Percentiles rank a stretch among this genome's conserved stretches.
Conservation (phyloP, 2,113 vertebrate species). For the Mustela lutreola region DNA sequence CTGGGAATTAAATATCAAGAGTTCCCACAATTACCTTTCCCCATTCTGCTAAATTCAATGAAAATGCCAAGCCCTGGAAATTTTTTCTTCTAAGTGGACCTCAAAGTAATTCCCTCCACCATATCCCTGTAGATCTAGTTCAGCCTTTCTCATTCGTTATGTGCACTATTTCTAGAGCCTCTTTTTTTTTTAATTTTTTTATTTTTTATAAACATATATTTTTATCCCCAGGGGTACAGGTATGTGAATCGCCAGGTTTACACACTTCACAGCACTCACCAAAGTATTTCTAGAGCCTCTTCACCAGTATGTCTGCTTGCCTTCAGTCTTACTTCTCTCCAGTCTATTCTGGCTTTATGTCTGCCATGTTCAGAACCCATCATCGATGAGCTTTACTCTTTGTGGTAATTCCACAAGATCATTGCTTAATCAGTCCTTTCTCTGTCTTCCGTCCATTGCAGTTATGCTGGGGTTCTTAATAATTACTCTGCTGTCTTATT, state of each 20-base stretch:
- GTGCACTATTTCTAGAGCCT: neutral
- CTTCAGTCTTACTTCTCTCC: neutral
- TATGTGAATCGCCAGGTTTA: no score
- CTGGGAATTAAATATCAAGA: neutral
- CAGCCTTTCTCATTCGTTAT: neutral
- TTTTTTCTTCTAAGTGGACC: neutral
- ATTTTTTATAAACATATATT: no score
- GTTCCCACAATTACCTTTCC: neutral
- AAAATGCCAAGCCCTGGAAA: neutral
- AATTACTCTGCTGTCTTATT: neutral
- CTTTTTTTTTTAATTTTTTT: neutral
- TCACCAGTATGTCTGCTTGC: neutral
- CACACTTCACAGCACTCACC: no score
- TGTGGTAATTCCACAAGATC: neutral
- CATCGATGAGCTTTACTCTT: neutral
- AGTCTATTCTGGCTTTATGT: neutral
- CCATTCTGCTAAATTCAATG: neutral
- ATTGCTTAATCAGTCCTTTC: neutral
- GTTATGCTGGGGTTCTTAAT: neutral
- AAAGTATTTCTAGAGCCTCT: neutral
- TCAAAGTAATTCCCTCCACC: neutral
- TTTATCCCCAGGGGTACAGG: no score
- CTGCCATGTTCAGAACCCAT: neutral
- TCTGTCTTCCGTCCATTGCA: neutral
- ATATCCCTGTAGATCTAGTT: neutral